Base-by-base conservation (phyloP, 2,888 invertebrate species). In the Caenorhabditis sp. region DNA sequence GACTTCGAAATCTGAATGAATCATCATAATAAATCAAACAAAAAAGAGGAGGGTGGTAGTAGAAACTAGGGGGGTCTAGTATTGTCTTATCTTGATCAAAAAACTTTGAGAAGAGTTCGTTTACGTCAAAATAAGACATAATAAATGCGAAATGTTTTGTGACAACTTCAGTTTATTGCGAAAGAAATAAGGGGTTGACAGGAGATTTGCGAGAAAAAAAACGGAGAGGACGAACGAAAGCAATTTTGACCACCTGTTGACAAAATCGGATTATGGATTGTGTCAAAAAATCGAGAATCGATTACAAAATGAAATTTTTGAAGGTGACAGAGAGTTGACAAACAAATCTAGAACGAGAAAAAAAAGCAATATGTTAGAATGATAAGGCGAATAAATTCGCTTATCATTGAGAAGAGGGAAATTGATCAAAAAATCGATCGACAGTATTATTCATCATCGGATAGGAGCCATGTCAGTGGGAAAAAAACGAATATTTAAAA, bases 191-290 rank as follows among this genome's bases (percentile, higher is more conserved):
- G 54, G n/a, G 8, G 17, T 54, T 26, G 54, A 54, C 14, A 43
- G 5, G 14, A 43, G 10, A 43, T 10, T 43, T 43, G 43, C 14
- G 43, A 43, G 43, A 43, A 49, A 19, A 55, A 31, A 26, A 14
- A 19, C 12, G 17, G 53, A 60, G 26, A 26, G 17, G 1, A 12
- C 3, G 49, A 23, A 26, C 31, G 12, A 50, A 43, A 51, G 61
- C 27, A 61, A 61, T 31, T 53, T 1, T 19, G n/a, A 65, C 62
- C 63, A 63, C 63, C 68, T 69, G 68, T 69, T 63, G 54, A 21
- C 62, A 19, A 59, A 69, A 69, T 69, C 68, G 55, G 63, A 43
- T 69, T 60, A 69, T 69, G 36, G 53, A 53, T 54, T 26, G 54
- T 43, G 27, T 12, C 23, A 14, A 43, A 43, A 43, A 43, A 43